Base-by-base conservation (phyloP, 2,113 vertebrate genomes). In the Cryptomyrus ogoouensis region DNA sequence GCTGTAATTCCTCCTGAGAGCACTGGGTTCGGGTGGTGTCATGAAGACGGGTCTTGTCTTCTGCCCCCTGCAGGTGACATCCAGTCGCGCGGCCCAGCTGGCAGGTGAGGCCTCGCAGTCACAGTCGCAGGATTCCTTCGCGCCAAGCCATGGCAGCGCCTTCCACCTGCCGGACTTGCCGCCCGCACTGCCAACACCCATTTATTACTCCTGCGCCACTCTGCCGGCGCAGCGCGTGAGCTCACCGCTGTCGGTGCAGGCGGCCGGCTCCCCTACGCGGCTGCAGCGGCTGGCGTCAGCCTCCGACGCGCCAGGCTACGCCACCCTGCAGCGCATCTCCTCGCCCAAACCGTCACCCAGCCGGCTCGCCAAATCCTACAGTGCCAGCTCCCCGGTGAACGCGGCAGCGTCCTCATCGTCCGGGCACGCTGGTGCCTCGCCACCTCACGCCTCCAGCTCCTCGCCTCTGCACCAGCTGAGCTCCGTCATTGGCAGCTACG, bases 361-460 rank as follows among this genome's bases (percentile, higher is more conserved):
- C 94, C 97, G 98, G 90, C 97, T 98, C 90, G 98, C 98, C 95
- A 99, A 98, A 95, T 98, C 98, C 92, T 98, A 98, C 97, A 99
- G 98, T 97, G 98, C 98, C 93, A 98, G 98, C 93, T 99, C 98
- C 74, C 98, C 98, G 93, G 97, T 99, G 95, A 98, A 98, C 95
- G 97, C 98, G 94, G 56, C 88, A 0, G 97, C 95, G 50, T 97
- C 97, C 88, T 96, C 94, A 8, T 96, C 97, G 89, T 98, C 98
- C 89, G 96, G 96, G 83, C 92, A 96, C 90, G 96, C 96, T 90
- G 95, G 96, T 92, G 96, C 95, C 90, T 96, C 90, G 95, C 96
- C 92, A 94, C 95, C 88, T 94, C 93, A 96, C 94, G 93, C 95
- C 94, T 90, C 97, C 93, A 13, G 94, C 91, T 97, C 97, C 35